Conservation (phyloP, 2,888 invertebrate genomes). For the Mesorhabditis spiculigera region DNA sequence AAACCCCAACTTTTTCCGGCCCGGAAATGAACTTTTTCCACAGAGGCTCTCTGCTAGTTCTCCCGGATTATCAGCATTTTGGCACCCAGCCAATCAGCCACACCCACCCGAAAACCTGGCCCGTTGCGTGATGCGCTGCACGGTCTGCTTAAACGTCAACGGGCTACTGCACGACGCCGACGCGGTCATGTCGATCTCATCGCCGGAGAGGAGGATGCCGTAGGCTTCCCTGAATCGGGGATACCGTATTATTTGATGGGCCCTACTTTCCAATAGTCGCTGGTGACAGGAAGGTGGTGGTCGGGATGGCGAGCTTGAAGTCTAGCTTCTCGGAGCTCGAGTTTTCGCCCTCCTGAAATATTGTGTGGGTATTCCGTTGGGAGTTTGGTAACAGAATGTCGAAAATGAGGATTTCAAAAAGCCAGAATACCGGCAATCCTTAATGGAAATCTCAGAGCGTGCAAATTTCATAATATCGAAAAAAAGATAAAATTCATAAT, state of each 20-base stretch:
- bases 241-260: not conserved
- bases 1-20: slow-evolving; percentile 28
- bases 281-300: slow-evolving; percentile 63
- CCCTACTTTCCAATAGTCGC: slow-evolving; percentile 35
- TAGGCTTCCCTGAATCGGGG: slow-evolving; percentile 28
- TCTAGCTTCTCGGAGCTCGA: slow-evolving; percentile 65
- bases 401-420: no score
- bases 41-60: not conserved
- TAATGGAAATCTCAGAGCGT: no score
- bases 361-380: no score
- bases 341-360: slow-evolving; percentile 29
- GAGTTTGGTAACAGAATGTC: no score
- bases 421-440: no score
- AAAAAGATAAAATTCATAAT: no score
- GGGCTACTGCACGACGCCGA: slow-evolving; percentile 21
- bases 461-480: no score
- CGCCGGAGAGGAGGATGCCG: slow-evolving; percentile 29
- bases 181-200: slow-evolving; percentile 32
- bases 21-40: no score
- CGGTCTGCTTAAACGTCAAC: slow-evolving; percentile 24
- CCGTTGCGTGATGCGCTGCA: slow-evolving; percentile 24
- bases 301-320: slow-evolving; percentile 66
- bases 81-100: not conserved
- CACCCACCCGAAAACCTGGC: slow-evolving; percentile 18
- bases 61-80: not conserved